Evolutionary conservation across 2,113 vertebrate genomes (phyloP).

Genomic region (Cygnus atratus): DNA sequence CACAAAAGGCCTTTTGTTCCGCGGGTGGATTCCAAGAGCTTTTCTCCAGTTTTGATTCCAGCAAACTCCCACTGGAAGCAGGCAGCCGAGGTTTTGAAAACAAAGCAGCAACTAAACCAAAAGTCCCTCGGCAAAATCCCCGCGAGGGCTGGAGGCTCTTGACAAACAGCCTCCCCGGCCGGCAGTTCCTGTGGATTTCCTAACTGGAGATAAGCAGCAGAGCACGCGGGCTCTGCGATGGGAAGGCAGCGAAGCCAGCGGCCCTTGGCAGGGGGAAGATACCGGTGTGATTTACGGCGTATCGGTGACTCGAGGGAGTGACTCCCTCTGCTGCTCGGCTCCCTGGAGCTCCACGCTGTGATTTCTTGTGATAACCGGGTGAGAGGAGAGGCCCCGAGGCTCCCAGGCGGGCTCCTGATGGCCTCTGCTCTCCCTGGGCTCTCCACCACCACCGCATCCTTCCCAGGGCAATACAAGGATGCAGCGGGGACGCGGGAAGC

Average conservation of each 20-base stretch:
- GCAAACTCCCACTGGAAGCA: constrained; percentile 36
- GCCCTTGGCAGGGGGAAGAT: not conserved
- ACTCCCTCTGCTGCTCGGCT: not conserved
- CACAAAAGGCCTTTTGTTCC: constrained; percentile 60
- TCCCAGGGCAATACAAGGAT: not conserved
- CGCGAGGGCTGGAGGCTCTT: not conserved
- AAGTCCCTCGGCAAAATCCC: not conserved
- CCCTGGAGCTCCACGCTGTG: not conserved
- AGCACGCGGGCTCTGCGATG: not conserved
- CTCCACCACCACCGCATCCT: not conserved
- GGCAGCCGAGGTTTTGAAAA: constrained; percentile 18
- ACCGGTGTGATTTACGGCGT: not conserved
- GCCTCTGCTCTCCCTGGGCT: rapidly evolving
- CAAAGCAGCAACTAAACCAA: constrained; percentile 18
- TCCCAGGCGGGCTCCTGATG: not conserved
- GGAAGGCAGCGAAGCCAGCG: not conserved
- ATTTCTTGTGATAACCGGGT: not conserved
- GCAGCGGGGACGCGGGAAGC: not conserved
- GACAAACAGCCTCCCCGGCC: not conserved
- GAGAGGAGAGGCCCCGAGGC: not conserved
- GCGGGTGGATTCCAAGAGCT: constrained; percentile 42
- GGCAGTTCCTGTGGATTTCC: constrained; percentile 33
- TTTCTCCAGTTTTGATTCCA: constrained; percentile 45
- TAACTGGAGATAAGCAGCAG: constrained; percentile 32
- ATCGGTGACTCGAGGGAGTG: not conserved